phyloP scores from a whole-genome alignment of 2,113 vertebrate genomes.

The Blennius ocellaris region DNA sequence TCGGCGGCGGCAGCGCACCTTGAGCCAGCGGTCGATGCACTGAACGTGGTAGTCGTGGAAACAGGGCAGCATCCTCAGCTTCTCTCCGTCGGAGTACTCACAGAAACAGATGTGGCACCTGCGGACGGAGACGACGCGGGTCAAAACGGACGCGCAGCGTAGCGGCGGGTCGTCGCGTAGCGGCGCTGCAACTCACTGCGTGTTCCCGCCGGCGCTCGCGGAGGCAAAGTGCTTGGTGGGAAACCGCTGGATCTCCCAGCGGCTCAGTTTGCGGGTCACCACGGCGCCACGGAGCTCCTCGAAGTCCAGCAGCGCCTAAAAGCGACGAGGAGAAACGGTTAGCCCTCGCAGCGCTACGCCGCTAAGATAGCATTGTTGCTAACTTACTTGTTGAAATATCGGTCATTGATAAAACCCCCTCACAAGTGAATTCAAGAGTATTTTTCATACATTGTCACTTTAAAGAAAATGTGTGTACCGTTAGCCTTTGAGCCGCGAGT shows the following conservation, averaged over 20 bases:
- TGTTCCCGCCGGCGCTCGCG: constrained; percentile 62
- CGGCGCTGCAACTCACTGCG: constrained; percentile 69
- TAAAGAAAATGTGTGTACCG: too few species aligned
- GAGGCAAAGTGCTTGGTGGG: constrained; percentile 78
- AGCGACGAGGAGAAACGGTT: neutral
- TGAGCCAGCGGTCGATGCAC: constrained; percentile 85
- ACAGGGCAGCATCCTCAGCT: constrained; percentile 82
- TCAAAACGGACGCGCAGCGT: neutral
- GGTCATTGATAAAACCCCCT: too few species aligned
- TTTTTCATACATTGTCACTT: too few species aligned
- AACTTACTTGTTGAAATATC: too few species aligned
- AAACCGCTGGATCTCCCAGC: constrained; percentile 77
- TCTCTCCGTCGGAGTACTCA: constrained; percentile 77
- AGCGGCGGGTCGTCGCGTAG: too few species aligned
- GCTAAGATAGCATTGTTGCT: too few species aligned
- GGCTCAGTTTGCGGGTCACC: constrained; percentile 72
- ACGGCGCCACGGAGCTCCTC: constrained; percentile 83
- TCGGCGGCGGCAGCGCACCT: constrained; percentile 56
- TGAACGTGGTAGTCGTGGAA: constrained; percentile 85
- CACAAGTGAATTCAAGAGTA: too few species aligned
- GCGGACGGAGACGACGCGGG: neutral
- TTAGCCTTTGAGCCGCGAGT: too few species aligned
- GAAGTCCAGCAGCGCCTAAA: constrained; percentile 81
- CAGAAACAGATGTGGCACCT: constrained; percentile 86
- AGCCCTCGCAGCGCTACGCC: too few species aligned